Base-by-base conservation (phyloP, 2,888 invertebrate species). In the Athalia circularis region DNA sequence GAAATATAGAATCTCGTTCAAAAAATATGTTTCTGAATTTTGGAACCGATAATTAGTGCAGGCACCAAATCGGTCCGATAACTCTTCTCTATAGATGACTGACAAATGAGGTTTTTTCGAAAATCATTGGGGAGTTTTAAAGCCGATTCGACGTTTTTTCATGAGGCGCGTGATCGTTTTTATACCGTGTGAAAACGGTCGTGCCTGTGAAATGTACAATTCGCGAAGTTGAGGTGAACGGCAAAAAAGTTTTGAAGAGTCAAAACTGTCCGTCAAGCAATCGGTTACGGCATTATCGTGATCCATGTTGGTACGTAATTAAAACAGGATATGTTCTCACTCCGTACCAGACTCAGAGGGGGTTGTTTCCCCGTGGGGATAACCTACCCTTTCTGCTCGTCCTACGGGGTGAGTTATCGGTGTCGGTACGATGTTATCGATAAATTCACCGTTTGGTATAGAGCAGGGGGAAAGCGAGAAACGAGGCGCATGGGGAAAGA, bases 391-490 rank as follows among this genome's bases (percentile, higher is more conserved):
- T 59, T 59, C 72, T 72, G 13, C 59, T 72, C 47, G 52, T 52
- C 76, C 64, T 29, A 29, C 29, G 11, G 64, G 57, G 64, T 78
- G 74, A 74, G 72, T 65, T 78, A 70, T 78, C 72, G 70, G 57
- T 78, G 70, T 50, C 74, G 78, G 72, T 72, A 78, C 70, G 72
- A 72, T 70, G 72, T 70, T 78, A 78, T 78, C 78, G 78, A 78
- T 74, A 78, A 78, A 78, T 78, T 78, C 74, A 65, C 64, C 70
- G 72, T n/a, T 62, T 29, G 64, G 72, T 64, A 45, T 74, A 13
- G 50, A 5, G 57, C 13, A 48, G 7, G 29, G 11, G 4, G 9
- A 4, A 7, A 29, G 50, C 8, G 9, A 15, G 29, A 7, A 8
- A 13, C 62, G 13, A 4, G 13, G 9, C 9, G 13, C 11, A 13